Conservation (phyloP, 2,797 vertebrate species). For the Micromesistius poutassou region DNA sequence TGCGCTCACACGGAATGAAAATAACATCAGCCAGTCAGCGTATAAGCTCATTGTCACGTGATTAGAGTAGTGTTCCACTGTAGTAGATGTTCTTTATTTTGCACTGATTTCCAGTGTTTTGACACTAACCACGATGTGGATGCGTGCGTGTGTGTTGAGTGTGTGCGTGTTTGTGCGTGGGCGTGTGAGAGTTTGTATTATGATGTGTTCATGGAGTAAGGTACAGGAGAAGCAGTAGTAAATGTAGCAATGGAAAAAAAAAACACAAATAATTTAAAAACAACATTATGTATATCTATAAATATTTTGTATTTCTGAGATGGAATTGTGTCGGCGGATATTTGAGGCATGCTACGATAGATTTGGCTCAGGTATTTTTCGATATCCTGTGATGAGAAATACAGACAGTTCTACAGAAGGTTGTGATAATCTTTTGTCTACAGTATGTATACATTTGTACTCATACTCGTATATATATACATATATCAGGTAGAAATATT, state of each 20-base stretch:
- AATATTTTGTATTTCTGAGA: not conserved
- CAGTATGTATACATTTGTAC: conserved; percentile 5
- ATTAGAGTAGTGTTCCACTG: not conserved
- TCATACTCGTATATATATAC: not conserved
- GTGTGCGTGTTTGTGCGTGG: not conserved
- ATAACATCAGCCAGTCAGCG: conserved; percentile 1
- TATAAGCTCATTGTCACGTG: conserved; percentile 18
- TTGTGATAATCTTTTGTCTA: conserved; percentile 31
- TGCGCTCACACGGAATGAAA: conserved; percentile 37
- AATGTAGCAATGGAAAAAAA: conserved; percentile 1
- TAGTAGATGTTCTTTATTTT: not conserved
- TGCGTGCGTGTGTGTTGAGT: not conserved
- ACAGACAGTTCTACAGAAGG: conserved; percentile 9
- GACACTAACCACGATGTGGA: not conserved
- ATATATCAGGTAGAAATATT: conserved; percentile 4
- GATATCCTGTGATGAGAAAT: not conserved
- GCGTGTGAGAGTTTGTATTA: not conserved
- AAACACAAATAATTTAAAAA: not conserved
- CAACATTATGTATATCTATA: not conserved
- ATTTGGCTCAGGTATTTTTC: conserved; percentile 4
- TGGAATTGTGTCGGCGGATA: not conserved
- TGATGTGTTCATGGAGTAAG: not conserved
- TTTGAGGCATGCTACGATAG: not conserved
- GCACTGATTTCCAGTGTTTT: not conserved
- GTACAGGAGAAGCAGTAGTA: not conserved